Evolutionary conservation across 2,113 vertebrate genomes (phyloP).

Genomic region (Tiliqua scincoides): DNA sequence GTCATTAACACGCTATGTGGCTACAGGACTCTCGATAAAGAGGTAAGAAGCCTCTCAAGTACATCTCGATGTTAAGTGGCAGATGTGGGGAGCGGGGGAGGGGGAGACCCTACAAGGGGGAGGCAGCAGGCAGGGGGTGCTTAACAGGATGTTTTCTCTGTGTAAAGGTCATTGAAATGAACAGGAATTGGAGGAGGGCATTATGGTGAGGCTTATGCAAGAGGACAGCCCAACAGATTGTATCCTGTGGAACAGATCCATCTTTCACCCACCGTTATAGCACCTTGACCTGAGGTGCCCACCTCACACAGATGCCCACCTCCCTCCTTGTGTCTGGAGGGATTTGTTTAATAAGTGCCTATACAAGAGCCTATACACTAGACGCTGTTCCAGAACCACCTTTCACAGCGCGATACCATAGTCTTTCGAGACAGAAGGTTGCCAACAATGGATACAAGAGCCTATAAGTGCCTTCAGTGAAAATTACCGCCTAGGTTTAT

Average conservation of each 20-base stretch:
- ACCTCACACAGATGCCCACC: too few species aligned
- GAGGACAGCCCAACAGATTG: background rate
- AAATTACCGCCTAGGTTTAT: too few species aligned
- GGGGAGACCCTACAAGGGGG: background rate
- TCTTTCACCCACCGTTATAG: too few species aligned
- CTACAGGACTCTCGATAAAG: conserved; percentile 78
- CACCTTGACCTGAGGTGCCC: background rate
- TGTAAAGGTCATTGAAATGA: background rate
- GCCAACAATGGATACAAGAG: too few species aligned
- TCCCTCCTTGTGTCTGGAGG: background rate
- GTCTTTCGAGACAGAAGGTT: too few species aligned
- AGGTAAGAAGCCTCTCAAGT: conserved; percentile 66
- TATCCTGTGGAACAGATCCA: too few species aligned
- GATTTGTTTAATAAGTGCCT: too few species aligned
- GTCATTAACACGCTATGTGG: conserved; percentile 89
- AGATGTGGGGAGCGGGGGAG: background rate
- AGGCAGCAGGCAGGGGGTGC: background rate
- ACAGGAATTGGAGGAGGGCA: background rate
- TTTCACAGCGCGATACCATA: too few species aligned
- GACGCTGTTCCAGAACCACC: too few species aligned
- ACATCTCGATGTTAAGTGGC: background rate
- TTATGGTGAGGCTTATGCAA: background rate
- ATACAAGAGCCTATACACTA: too few species aligned
- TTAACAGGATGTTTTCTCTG: background rate
- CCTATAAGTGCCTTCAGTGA: too few species aligned